Percentiles rank a stretch among this genome's conserved stretches.
Evolutionary conservation across 2,113 vertebrate species (phyloP).

Genomic region (Chiloscyllium plagiosum): DNA sequence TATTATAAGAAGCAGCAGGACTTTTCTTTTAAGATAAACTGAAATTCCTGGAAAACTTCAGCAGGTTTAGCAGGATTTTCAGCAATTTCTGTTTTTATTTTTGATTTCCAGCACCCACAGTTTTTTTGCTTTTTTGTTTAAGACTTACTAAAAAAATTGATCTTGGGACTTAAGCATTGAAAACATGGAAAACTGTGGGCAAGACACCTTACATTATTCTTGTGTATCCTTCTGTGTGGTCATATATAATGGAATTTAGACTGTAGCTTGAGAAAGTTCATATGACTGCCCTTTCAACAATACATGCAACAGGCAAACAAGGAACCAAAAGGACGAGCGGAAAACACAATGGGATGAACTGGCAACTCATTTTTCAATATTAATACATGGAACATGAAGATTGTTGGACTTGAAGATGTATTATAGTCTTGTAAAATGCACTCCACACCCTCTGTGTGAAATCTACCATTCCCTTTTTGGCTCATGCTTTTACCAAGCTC

Average conservation of each 20-base stretch:
- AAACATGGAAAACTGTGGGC: not conserved
- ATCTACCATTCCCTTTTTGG: not conserved
- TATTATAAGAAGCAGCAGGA: no score
- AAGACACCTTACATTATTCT: not conserved
- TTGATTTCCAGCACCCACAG: no score
- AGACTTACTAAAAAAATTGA: not conserved
- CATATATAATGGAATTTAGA: not conserved
- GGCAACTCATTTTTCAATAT: not conserved
- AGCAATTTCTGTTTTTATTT: no score
- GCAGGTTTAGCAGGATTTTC: no score
- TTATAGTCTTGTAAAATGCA: not conserved
- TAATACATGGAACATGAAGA: not conserved
- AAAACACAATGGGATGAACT: not conserved
- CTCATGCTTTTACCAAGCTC: not conserved
- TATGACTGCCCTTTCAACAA: not conserved
- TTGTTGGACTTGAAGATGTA: not conserved
- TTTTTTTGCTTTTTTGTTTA: not conserved
- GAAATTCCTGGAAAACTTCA: no score
- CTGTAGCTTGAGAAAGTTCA: not conserved
- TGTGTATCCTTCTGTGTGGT: not conserved
- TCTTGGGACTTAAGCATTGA: not conserved
- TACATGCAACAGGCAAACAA: not conserved
- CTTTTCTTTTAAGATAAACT: no score
- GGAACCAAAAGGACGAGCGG: not conserved
- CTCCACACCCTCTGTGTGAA: not conserved